Base-by-base conservation (phyloP, 2,797 vertebrate genomes). In the Toxotes lorentzi region DNA sequence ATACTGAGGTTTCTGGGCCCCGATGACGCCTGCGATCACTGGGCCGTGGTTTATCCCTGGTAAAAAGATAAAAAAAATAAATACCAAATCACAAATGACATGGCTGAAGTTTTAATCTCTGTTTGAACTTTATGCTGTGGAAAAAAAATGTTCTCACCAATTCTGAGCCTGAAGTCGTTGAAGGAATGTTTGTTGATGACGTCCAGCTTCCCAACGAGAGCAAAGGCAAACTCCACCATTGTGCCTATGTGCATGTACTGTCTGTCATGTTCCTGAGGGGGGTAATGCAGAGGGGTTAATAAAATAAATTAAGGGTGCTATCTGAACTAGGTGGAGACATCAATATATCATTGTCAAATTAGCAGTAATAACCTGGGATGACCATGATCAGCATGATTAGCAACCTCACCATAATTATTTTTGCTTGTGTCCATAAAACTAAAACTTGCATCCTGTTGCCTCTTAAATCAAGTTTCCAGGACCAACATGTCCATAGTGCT, bases 171-270 rank as follows among this genome's bases (percentile, higher is more conserved):
- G 95, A 99, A 99, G 93, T 99, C 97, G 13, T 99, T 99, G 92
- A 99, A 99, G 75, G 98, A 99, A 90, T 99, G 98, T 89, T 97
- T 99, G 93, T 99, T 99, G 91, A 99, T 99, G 86, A 98, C 96
- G 1, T 99, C 98, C 32, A 99, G 93, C 84, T 99, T 99, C 5
- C 96, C 97, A 69, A 98, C 97, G 40, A 99, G 95, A 21, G 98
- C 98, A 34, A 99, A 99, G 1, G 97, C 98, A 1, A 99, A 99
- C 91, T 99, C 98, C 91, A 99, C 96, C 97, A 99, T 97, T 24
- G 96, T 99, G 88, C 97, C 98, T 8, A 99, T 97, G 87, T 99
- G 98, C 96, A 97, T 96, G 90, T 99, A 97, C 86, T 99, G 98
- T 80, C 98, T 93, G 88, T 99, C 98, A 0, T 97, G 96, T 70